Base-by-base conservation (phyloP, 2,888 invertebrate species). In the Lithodes maja region DNA sequence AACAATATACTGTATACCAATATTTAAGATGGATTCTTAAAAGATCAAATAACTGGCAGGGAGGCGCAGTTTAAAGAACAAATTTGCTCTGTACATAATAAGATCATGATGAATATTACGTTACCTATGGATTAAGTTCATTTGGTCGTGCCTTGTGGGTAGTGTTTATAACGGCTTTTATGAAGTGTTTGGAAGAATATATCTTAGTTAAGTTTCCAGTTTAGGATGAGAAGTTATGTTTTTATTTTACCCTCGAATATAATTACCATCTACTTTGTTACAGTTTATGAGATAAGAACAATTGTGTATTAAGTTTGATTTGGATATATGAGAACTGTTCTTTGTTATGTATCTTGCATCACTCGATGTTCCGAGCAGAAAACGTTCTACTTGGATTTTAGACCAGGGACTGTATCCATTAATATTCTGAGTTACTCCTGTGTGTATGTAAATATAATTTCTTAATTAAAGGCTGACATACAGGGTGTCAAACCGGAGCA, bases 91-190 rank as follows among this genome's bases (percentile, higher is more conserved):
- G 61, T 61, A 61, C 61, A 61, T 61, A 61, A 61, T 7, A 12
- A 61, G 12, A 61, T 33, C 33, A 33, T 33, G 12, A 61, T 61
- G 5, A 61, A 7, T 12, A 7, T 7, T 12, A 61, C 61, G 12
- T 61, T 7, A 61, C 61, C 61, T 61, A 61, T 61, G 12, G 7
- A 61, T 61, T 61, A 61, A 61, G 61, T 53, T 71, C 74, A 83
- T 83, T 53, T 52, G 53, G 83, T 74, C 17, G 71, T 71, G 71
- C 71, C 71, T 71, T 71, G n/a, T 71, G 71, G 71, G 71, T 71
- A n/a, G 71, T 71, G 71, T 71, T 71, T 12, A 71, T 71, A 61
- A 61, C 71, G n/a, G 71, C 71, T 17, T n/a, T 71, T 71, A 61
- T 61, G 61, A 61, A 61, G 61, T 7, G 61, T 61, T 61, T 61